Percentiles rank a stretch among this genome's conserved stretches.
Evolutionary conservation across 2,797 vertebrate genomes (phyloP).

Genomic region (Lagorchestes hirsutus): DNA sequence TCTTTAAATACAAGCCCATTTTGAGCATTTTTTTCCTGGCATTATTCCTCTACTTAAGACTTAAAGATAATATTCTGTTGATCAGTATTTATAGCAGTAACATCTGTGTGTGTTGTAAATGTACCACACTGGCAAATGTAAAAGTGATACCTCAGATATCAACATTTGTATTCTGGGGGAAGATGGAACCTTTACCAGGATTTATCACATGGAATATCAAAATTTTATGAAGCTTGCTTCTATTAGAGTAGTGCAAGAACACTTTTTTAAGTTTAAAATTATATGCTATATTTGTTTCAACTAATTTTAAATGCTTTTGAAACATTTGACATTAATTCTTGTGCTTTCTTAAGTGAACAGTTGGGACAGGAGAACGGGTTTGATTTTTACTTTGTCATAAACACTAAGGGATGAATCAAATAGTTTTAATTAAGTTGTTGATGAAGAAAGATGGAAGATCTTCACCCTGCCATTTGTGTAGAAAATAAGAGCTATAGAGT

Average conservation of each 20-base stretch:
- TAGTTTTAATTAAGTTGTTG: conserved; percentile 23
- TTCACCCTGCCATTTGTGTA: conserved; percentile 65
- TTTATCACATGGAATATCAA: conserved; percentile 55
- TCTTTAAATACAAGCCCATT: conserved; percentile 46
- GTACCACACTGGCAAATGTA: conserved; percentile 78
- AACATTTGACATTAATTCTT: conserved; percentile 63
- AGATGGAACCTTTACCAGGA: conserved; percentile 57
- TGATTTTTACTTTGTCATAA: conserved; percentile 51
- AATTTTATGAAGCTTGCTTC: conserved; percentile 67
- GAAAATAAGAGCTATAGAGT: conserved; percentile 61
- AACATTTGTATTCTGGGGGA: conserved; percentile 60
- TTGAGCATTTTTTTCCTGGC: conserved; percentile 42
- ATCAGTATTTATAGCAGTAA: conserved; percentile 53
- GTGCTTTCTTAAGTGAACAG: conserved; percentile 45
- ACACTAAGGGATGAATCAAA: conserved; percentile 59
- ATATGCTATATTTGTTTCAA: conserved; percentile 69
- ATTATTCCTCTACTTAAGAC: background rate
- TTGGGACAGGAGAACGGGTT: conserved; percentile 37
- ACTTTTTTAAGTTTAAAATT: conserved; percentile 65
- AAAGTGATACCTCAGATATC: conserved; percentile 68
- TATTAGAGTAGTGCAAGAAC: conserved; percentile 46
- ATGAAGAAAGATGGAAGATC: conserved; percentile 51
- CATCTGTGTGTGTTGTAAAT: conserved; percentile 58
- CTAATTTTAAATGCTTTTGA: conserved; percentile 65
- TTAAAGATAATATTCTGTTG: conserved; percentile 44